Evolutionary conservation across 2,797 vertebrate species (phyloP).

Genomic region (Sebastes iracundus): DNA sequence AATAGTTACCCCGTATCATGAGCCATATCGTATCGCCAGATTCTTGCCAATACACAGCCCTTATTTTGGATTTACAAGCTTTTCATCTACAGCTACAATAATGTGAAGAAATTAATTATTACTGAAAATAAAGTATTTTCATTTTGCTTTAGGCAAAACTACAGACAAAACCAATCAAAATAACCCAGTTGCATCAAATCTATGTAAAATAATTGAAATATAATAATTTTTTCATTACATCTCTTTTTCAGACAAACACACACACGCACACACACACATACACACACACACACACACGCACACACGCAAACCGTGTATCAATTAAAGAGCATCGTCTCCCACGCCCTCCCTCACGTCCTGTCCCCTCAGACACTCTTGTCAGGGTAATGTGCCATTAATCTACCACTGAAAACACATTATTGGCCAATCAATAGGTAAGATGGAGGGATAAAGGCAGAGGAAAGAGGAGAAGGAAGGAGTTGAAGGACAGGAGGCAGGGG

Average conservation of each 20-base stretch:
- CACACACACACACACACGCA: not conserved
- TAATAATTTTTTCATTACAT: not conserved
- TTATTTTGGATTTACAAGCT: not conserved
- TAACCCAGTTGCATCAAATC: not conserved
- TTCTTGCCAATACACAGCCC: no score
- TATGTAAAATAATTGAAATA: not conserved
- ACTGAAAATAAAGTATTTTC: not conserved
- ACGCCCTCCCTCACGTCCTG: constrained; percentile 71
- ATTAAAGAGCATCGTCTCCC: constrained; percentile 74
- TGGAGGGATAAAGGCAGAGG: constrained; percentile 68
- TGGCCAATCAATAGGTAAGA: constrained; percentile 81
- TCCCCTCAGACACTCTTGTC: constrained; percentile 77
- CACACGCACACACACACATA: not conserved
- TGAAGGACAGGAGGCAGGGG: constrained; percentile 54
- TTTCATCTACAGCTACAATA: not conserved
- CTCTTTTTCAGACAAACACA: not conserved
- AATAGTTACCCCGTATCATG: no score
- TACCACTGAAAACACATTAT: constrained; percentile 82
- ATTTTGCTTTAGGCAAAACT: not conserved
- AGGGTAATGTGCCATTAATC: constrained; percentile 83
- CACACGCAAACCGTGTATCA: constrained; percentile 46
- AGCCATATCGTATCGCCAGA: fast-evolving
- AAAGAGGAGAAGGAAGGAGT: constrained; percentile 71
- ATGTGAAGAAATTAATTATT: not conserved
- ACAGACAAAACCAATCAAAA: not conserved